phyloP scores from a whole-genome alignment of 2,113 vertebrate genomes.

The Oplegnathus fasciatus region DNA sequence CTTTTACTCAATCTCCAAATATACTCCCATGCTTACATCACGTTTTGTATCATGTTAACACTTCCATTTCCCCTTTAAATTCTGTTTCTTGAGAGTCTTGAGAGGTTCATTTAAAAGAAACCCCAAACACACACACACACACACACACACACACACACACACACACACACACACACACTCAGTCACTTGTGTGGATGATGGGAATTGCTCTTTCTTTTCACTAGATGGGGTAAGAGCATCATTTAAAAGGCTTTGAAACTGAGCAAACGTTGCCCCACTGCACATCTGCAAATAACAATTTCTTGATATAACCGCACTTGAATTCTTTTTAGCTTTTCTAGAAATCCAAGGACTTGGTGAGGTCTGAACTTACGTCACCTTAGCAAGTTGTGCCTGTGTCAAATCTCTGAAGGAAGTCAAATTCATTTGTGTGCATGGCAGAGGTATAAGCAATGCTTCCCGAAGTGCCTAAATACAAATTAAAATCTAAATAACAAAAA shows the following conservation, averaged over 20 bases:
- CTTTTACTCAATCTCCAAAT: conserved; percentile 4
- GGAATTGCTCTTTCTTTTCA: conserved; percentile 60
- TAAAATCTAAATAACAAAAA: conserved; percentile 2
- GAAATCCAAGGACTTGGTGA: conserved; percentile 14
- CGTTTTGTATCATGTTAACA: neutral
- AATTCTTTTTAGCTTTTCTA: conserved; percentile 8
- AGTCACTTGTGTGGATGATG: conserved; percentile 5
- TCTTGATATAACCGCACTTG: conserved; percentile 15
- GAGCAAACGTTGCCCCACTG: neutral
- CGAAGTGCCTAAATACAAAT: conserved; percentile 4
- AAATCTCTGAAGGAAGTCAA: neutral
- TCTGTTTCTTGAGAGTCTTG: neutral
- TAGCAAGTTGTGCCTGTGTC: conserved; percentile 7
- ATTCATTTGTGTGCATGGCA: neutral
- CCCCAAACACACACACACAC: conserved; percentile 9
- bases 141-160: conserved; percentile 21
- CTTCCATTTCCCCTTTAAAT: conserved; percentile 3
- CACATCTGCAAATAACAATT: conserved; percentile 18
- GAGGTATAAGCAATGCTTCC: neutral
- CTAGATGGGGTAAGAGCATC: conserved; percentile 81
- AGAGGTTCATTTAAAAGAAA: conserved; percentile 6
- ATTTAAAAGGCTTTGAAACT: conserved; percentile 45
- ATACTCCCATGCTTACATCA: neutral
- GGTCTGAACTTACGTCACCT: conserved; percentile 13
- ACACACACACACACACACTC: conserved; percentile 6